Evolutionary conservation across 2,113 vertebrate genomes (phyloP).

Genomic region (Stictonetta naevosa): DNA sequence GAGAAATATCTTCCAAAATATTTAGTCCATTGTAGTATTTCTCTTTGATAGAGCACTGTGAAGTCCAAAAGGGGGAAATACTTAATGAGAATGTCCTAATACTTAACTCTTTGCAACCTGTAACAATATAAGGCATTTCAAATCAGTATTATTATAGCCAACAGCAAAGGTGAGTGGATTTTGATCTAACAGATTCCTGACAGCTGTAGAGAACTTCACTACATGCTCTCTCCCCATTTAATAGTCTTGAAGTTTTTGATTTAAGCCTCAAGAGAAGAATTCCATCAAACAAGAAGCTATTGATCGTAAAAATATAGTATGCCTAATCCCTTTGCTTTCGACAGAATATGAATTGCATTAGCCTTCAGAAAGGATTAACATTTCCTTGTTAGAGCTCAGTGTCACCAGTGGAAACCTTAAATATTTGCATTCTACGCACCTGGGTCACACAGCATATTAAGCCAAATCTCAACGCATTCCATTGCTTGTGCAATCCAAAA

Average conservation of each 20-base stretch:
- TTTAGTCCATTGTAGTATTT: conserved; percentile 57
- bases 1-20: conserved; percentile 70
- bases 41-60: conserved; percentile 64
- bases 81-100: conserved; percentile 46
- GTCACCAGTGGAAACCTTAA: not conserved
- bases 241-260: not conserved
- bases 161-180: not conserved
- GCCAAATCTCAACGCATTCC: not conserved
- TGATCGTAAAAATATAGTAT: not conserved
- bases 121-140: conserved; percentile 19
- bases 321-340: not conserved
- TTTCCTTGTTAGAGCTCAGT: not conserved
- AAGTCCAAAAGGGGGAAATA: conserved; percentile 19
- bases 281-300: not conserved
- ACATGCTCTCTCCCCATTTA: not conserved
- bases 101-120: conserved; percentile 58
- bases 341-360: not conserved
- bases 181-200: not conserved
- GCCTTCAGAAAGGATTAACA: not conserved
- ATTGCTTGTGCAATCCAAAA: not conserved
- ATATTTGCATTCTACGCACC: not conserved
- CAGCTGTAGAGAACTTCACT: not conserved
- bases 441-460: not conserved
- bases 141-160: not conserved
- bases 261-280: not conserved